phyloP scores from a whole-genome alignment of 2,888 invertebrate genomes.

The Tortrix viridana region DNA sequence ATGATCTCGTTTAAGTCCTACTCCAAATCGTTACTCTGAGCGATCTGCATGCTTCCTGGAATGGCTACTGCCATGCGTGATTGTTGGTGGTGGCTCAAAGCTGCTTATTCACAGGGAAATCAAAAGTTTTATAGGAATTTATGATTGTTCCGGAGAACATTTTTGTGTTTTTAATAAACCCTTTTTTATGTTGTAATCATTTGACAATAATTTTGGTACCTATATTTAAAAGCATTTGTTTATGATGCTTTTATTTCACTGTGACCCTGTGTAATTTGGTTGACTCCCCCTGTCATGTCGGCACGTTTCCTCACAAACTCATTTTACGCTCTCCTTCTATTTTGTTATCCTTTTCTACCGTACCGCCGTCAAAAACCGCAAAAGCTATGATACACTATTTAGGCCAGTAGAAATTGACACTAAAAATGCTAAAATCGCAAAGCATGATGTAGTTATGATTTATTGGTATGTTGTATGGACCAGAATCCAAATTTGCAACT shows the following conservation, averaged over 20 bases:
- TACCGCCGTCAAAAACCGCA: slow-evolving; percentile 19
- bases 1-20: slow-evolving; percentile 75
- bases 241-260: slow-evolving; percentile 50
- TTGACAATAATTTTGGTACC: slow-evolving; percentile 32
- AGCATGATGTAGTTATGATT: too few relatives aligned
- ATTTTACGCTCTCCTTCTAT: slow-evolving; percentile 49
- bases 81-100: slow-evolving; percentile 70
- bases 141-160: slow-evolving; percentile 5
- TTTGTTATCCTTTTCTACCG: slow-evolving; percentile 41
- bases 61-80: slow-evolving; percentile 75
- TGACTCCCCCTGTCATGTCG: slow-evolving; percentile 41
- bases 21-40: slow-evolving; percentile 71
- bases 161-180: slow-evolving; percentile 20
- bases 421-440: too few relatives aligned
- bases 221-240: slow-evolving; percentile 40
- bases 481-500: too few relatives aligned
- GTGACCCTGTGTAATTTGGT: slow-evolving; percentile 53
- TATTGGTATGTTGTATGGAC: too few relatives aligned
- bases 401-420: too few relatives aligned
- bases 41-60: slow-evolving; percentile 80
- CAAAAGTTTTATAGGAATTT: slow-evolving; percentile 35
- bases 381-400: slow-evolving; percentile 34
- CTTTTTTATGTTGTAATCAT: slow-evolving; percentile 20
- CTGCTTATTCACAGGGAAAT: slow-evolving; percentile 67
- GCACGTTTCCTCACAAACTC: slow-evolving; percentile 60